Evolutionary conservation across 2,888 invertebrate genomes (phyloP), one percentile per base, ranked within the genome.

Genomic region (Thera britannica): DNA sequence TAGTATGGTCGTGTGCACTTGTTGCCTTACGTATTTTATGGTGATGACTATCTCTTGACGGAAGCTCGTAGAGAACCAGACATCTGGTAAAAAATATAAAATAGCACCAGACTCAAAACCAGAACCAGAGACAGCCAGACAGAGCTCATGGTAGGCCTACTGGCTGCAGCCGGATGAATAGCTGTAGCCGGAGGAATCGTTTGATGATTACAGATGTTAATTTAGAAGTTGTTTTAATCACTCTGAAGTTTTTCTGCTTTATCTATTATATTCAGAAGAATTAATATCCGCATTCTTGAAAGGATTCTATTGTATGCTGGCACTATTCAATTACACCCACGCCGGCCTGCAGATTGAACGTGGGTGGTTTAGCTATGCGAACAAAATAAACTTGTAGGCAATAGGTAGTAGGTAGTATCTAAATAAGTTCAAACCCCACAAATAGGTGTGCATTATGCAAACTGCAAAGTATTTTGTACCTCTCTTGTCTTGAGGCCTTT

Each of bases 291-390:
- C 69, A 61, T 66, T 63, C 57, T 66, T 63, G 51, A 56, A 70
- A 63, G 41, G 57, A 49, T 64, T 65, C 58, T 57, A 49, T 66
- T 67, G 63, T 66, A 60, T 55, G 57, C 49, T 61, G 59, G 52
- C 56, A 62, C 65, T 66, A 62, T 69, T 69, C 69, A 69, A 69
- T 69, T 69, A 61, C 66, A 52, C 70, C 65, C 60, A 66, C 69
- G 44, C 64, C 11, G 44, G 34, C 54, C 44, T 38, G 59, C 49
- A 62, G 61, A 63, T 66, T 60, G 58, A 36, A 23, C 52, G 69
- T 70, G 66, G 66, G 66, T 23, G 62, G 59, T 60, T 70, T n/a
- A 57, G 65, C 52, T 58, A 63, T 67, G 60, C 60, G 58, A 62
- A 59, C 55, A 48, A 55, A 57, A 57, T 62, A 55, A 55, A 65